These are phyloP conservation scores for Chondrilla cf. caribensis DNA, from an alignment of 37 sponge, comb jelly and placozoan species.

Conservation along the genomic window DNA sequence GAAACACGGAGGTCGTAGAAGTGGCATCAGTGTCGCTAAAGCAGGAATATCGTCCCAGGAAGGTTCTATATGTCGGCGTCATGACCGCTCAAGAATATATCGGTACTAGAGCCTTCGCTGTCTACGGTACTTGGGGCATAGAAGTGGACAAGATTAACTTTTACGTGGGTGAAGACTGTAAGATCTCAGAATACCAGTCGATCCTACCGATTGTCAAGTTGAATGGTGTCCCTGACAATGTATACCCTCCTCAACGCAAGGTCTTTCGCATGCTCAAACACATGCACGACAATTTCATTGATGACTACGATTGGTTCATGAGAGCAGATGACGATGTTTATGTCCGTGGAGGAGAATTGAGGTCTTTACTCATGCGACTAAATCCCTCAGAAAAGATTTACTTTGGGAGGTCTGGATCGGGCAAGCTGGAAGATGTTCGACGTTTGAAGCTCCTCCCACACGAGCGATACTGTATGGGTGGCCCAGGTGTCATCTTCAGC, in stretches of 20 bases:
- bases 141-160: constrained; percentile 54
- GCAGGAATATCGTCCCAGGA: constrained; percentile 47
- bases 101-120: constrained; percentile 51
- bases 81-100: constrained; percentile 57
- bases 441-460: constrained; percentile 33
- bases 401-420: constrained; percentile 52
- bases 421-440: constrained; percentile 29
- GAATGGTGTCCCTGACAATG: constrained; percentile 38
- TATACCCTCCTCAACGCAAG: constrained; percentile 57
- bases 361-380: constrained; percentile 16
- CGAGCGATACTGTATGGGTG: constrained; percentile 62
- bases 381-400: constrained; percentile 43
- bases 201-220: constrained; percentile 53
- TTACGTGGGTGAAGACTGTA: constrained; percentile 61
- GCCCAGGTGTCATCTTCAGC: constrained; percentile 55
- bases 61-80: constrained; percentile 54
- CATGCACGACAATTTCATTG: constrained; percentile 46
- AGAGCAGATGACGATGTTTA: constrained; percentile 48
- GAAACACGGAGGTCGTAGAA: neutral
- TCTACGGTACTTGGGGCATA: constrained; percentile 64
- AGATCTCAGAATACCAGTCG: neutral
- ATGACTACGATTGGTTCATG: constrained; percentile 64
- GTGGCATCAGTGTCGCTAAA: constrained; percentile 17
- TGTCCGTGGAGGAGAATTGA: constrained; percentile 31
- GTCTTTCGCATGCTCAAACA: constrained; percentile 60